These are phyloP conservation scores for Siphlonurus alternatus DNA, from an alignment of 2,888 invertebrate genomes.

Conservation along the genomic window DNA sequence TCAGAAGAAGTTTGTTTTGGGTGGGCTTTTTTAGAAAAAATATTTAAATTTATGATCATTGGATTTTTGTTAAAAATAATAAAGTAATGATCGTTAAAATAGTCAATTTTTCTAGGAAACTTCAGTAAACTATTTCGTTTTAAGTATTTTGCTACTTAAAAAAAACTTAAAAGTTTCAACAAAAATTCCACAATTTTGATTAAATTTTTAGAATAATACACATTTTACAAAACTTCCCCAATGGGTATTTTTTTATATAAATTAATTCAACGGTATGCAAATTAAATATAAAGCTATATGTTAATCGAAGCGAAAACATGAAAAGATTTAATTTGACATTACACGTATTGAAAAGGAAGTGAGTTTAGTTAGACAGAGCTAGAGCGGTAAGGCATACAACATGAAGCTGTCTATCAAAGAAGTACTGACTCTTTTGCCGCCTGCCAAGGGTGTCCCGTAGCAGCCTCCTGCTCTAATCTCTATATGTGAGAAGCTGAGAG, in stretches of 20 bases:
- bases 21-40: not conserved
- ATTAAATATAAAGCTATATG: not conserved
- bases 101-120: no score
- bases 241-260: no score
- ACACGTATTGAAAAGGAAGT: not conserved
- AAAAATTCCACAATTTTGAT: no score
- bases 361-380: not conserved
- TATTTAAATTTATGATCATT: not conserved
- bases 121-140: no score
- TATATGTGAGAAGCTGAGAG: not conserved
- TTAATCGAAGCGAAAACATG: not conserved
- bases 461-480: not conserved
- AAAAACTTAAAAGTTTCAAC: no score
- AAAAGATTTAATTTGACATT: not conserved
- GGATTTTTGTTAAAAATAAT: no score
- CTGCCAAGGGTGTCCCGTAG: not conserved
- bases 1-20: not conserved
- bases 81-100: no score
- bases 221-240: no score
- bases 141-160: no score
- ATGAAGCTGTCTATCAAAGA: not conserved
- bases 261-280: no score
- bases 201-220: no score
- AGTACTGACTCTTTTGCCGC: not conserved
- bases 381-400: not conserved